Conservation (phyloP, 2,113 vertebrate species). For the Peromyscus leucopus region DNA sequence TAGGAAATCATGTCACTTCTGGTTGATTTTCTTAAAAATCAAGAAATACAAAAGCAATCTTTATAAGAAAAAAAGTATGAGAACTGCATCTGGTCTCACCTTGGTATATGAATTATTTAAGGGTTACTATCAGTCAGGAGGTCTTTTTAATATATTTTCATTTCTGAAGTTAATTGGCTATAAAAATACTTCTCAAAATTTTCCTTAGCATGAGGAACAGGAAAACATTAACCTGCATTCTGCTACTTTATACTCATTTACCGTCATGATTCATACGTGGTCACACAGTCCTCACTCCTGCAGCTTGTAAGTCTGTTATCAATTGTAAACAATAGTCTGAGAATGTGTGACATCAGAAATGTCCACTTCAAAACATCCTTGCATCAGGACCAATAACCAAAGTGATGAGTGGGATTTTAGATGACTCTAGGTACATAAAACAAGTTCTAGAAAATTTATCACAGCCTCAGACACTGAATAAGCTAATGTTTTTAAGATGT, state of each 20-base stretch:
- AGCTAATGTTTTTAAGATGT: not conserved
- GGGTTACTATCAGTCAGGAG: constrained; percentile 25
- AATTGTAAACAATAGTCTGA: not conserved
- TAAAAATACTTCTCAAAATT: constrained; percentile 63
- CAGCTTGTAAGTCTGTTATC: not conserved
- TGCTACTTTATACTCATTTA: not conserved
- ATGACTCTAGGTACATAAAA: not conserved
- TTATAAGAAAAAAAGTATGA: constrained; percentile 38
- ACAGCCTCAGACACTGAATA: constrained; percentile 52
- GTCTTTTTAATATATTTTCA: constrained; percentile 63
- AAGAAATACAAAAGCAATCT: constrained; percentile 23
- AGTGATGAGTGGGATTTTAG: constrained; percentile 16
- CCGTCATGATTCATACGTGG: not conserved
- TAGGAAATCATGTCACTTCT: not conserved
- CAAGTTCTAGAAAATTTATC: constrained; percentile 34
- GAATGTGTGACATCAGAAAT: not conserved
- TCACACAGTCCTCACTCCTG: not conserved
- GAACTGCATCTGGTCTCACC: constrained; percentile 54
- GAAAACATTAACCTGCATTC: not conserved
- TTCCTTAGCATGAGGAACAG: not conserved
- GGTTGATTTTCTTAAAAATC: not conserved
- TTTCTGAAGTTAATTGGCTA: constrained; percentile 66
- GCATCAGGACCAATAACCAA: not conserved
- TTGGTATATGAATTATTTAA: constrained; percentile 44
- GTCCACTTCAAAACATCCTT: not conserved